Evolutionary conservation across 2,797 vertebrate species (phyloP).

Genomic region (Thaleichthys pacificus): DNA sequence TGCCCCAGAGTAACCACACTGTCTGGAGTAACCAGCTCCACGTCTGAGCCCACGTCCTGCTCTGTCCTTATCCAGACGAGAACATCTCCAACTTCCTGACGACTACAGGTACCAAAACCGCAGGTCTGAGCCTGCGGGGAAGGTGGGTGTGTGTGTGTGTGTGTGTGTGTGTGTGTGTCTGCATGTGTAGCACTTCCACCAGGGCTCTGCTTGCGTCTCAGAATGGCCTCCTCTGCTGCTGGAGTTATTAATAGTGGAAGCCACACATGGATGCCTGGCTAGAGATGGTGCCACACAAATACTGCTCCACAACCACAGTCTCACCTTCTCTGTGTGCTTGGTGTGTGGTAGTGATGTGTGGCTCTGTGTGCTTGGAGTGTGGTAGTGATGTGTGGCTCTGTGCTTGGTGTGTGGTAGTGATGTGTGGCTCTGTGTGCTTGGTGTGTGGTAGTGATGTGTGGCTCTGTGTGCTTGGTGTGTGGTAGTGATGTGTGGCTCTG

Average conservation of each 20-base stretch:
- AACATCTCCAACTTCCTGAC: constrained; percentile 56
- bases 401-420: too few relatives aligned
- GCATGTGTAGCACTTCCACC: constrained; percentile 55
- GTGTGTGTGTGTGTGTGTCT: constrained; percentile 12
- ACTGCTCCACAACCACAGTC: constrained; percentile 3
- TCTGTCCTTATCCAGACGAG: constrained; percentile 48
- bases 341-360: neutral
- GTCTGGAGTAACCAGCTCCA: constrained; percentile 39
- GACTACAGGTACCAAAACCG: constrained; percentile 65
- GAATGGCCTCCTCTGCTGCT: constrained; percentile 67
- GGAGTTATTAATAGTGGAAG: constrained; percentile 72
- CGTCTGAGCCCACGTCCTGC: constrained; percentile 34
- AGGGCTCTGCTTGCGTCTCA: constrained; percentile 56
- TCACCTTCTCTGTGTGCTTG: neutral
- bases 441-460: too few relatives aligned
- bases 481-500: neutral
- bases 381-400: too few relatives aligned
- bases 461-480: neutral
- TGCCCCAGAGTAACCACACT: constrained; percentile 37
- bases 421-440: neutral
- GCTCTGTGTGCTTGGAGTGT: too few relatives aligned
- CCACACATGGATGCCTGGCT: constrained; percentile 60
- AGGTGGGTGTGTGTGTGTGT: constrained; percentile 11
- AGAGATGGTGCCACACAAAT: constrained; percentile 54
- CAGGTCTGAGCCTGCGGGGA: constrained; percentile 39